Evolutionary conservation across 2,888 invertebrate genomes (phyloP).

Genomic region (Hypomecis punctinalis): DNA sequence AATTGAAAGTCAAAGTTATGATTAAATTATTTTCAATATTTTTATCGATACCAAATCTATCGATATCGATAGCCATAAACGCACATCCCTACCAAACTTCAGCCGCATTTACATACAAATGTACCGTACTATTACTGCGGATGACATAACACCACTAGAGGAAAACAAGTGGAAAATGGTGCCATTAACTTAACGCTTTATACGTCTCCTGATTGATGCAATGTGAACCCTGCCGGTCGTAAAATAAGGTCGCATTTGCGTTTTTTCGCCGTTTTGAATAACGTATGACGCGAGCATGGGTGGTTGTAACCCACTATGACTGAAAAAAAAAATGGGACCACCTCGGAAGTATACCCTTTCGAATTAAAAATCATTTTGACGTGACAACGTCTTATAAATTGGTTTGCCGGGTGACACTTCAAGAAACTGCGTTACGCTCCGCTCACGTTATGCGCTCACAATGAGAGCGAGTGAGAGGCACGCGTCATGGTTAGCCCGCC

Average conservation of each 20-base stretch:
- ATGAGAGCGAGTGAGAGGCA: no score
- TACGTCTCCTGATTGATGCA: conserved; percentile 50
- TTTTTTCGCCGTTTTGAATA: conserved; percentile 38
- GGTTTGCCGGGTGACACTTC: no score
- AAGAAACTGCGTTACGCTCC: no score
- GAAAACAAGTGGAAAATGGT: conserved; percentile 55
- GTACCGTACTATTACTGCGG: conserved; percentile 51
- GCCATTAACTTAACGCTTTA: conserved; percentile 56
- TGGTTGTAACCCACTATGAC: conserved; percentile 13
- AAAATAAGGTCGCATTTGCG: conserved; percentile 48
- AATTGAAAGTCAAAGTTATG: no score
- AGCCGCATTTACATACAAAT: conserved; percentile 53
- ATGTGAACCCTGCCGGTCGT: conserved; percentile 46
- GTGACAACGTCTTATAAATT: no score
- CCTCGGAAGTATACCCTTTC: no score
- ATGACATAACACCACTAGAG: conserved; percentile 52
- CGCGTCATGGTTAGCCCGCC: no score
- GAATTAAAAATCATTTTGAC: no score
- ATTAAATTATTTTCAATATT: background rate
- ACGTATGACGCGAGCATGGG: conserved; percentile 37
- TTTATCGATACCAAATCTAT: conserved; percentile 5
- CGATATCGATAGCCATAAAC: conserved; percentile 10
- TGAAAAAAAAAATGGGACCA: background rate
- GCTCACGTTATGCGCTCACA: no score
- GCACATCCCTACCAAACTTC: conserved; percentile 21